Base-by-base conservation (phyloP, 1,140 invertebrate species). In the Euwallacea fornicatus region DNA sequence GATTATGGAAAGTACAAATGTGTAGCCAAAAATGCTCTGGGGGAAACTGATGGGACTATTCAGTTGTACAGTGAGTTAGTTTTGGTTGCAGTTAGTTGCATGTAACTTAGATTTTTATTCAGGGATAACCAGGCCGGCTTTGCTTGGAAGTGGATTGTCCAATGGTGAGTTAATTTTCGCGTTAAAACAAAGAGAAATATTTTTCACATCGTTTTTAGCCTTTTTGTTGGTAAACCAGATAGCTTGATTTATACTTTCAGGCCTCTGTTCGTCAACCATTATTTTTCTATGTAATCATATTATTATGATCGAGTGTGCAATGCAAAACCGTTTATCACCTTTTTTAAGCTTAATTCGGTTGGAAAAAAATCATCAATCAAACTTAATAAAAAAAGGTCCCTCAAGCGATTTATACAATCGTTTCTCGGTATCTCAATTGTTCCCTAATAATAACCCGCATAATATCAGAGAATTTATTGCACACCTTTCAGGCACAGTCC, bases 1-100 rank as follows among this genome's bases (percentile, higher is more conserved):
- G 92, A 94, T 81, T 94, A 90, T 77, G 91, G 91, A 15, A 87
- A 88, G 9, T 94, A 93, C 77, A 89, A 90, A 78, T 97, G 95
- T 81, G 89, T 95, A 60, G 93, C 94, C 6, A 94, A 93, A 79
- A 97, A 97, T 82, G 90, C 90, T 4, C 83, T 96, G 7, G 78
- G 78, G 7, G 91, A 90, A 46, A 95, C 93, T 2, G 92, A 94
- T 81, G 93, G 93, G 72, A 91, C 88, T 41, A 95, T 97, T 75
- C 90, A 92, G 81, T 82, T 97, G 55, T 94, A 94, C 81, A 88
- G 94, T 96, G 80, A 86, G 79, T 79, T 63, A 16, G 21, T 33
- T 33, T 33, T 33, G 21, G 21, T 33, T 33, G 4, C 1, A 33
- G 21, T 33, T 33, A 33, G 21, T 33, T 33, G 21, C 21, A 33